A percentile compares a stretch with the other conserved stretches of the same genome.
phyloP scores from a whole-genome alignment of 2,888 invertebrate genomes.

The Drosophila buzzatii region DNA sequence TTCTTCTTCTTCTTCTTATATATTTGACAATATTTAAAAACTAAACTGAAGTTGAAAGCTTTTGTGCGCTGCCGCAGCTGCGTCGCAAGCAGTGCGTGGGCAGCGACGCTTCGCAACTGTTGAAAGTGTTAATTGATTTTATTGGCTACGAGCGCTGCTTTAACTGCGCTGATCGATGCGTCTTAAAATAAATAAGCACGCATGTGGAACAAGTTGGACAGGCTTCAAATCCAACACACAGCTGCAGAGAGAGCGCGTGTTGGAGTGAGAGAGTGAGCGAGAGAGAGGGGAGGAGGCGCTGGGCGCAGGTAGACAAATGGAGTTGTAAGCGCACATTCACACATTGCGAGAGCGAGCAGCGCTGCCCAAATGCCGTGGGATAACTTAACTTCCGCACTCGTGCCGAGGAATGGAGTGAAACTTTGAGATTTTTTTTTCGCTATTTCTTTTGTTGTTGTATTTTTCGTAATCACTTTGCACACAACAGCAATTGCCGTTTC shows the following conservation, averaged over 20 bases:
- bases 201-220: slow-evolving; percentile 48
- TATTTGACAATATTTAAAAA: slow-evolving; percentile 50
- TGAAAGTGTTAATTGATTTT: slow-evolving; percentile 79
- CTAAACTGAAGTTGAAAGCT: slow-evolving; percentile 35
- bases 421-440: slow-evolving; percentile 58
- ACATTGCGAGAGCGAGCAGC: slow-evolving; percentile 22
- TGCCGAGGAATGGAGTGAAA: slow-evolving; percentile 76
- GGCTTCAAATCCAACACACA: slow-evolving; percentile 16
- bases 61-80: slow-evolving; percentile 7
- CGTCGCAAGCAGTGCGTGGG: slow-evolving; percentile 59
- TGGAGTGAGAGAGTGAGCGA: slow-evolving; percentile 26
- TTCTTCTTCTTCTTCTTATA: slow-evolving; percentile 22
- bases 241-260: neutral
- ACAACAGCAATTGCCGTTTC: slow-evolving; percentile 74
- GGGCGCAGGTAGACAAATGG: slow-evolving; percentile 36
- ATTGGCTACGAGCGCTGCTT: slow-evolving; percentile 52
- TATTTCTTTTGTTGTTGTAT: slow-evolving; percentile 19
- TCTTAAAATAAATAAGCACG: slow-evolving; percentile 27
- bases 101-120: slow-evolving; percentile 44
- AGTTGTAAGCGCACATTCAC: slow-evolving; percentile 61
- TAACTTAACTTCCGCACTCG: slow-evolving; percentile 73
- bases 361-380: slow-evolving; percentile 71
- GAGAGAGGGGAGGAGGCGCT: neutral
- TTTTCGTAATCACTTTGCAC: slow-evolving; percentile 69
- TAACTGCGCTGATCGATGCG: slow-evolving; percentile 37